phyloP scores from a whole-genome alignment of 2,888 invertebrate genomes.

The Melanostoma mellinum region DNA sequence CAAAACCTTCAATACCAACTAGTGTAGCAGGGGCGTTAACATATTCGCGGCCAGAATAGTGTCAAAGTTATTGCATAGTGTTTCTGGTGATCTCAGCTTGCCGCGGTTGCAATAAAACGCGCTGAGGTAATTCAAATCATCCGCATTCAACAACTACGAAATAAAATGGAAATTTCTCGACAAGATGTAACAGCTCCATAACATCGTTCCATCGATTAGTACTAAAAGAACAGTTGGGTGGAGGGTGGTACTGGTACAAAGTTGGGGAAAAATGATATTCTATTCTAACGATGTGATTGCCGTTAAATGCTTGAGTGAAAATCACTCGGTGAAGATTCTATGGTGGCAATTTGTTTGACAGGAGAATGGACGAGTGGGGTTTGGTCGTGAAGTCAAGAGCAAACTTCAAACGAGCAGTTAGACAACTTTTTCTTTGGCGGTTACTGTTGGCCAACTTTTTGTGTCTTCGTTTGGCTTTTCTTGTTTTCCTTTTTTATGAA shows the following conservation, averaged over 20 bases:
- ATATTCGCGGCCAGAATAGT: conserved; percentile 32
- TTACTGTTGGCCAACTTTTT: conserved; percentile 40
- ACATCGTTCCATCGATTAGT: conserved; percentile 59
- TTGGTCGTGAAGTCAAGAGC: conserved; percentile 36
- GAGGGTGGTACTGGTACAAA: conserved; percentile 1
- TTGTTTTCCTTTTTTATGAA: conserved; percentile 53
- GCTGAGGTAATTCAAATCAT: background rate
- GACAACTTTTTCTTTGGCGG: conserved; percentile 66
- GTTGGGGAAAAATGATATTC: conserved; percentile 17
- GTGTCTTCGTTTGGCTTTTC: conserved; percentile 27
- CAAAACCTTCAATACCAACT: background rate
- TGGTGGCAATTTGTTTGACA: conserved; percentile 51
- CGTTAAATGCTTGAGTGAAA: conserved; percentile 69
- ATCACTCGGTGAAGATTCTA: conserved; percentile 60
- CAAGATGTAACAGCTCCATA: conserved; percentile 20
- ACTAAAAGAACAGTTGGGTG: background rate
- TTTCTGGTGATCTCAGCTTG: conserved; percentile 14
- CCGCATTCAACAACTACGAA: background rate
- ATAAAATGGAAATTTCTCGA: conserved; percentile 1
- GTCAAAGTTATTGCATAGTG: conserved; percentile 40
- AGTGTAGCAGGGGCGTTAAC: conserved; percentile 16
- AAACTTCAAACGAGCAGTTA: conserved; percentile 71
- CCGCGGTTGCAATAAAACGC: conserved; percentile 14
- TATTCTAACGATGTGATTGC: conserved; percentile 70
- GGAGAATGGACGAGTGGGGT: background rate